Evolutionary conservation across 2,888 invertebrate species (phyloP).

Genomic region (Tinea trinotella): DNA sequence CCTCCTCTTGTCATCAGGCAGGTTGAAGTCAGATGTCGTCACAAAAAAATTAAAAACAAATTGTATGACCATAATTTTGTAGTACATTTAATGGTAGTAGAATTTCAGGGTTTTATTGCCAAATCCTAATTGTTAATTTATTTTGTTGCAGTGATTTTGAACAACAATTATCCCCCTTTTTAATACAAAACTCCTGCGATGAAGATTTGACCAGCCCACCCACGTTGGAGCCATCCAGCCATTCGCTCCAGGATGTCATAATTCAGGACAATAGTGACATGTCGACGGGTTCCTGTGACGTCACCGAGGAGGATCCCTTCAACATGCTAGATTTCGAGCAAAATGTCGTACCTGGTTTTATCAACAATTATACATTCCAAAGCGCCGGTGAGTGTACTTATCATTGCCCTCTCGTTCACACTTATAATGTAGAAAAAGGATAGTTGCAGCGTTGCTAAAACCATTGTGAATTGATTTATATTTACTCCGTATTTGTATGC

Average conservation of each 20-base stretch:
- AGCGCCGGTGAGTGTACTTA: slow-evolving; percentile 39
- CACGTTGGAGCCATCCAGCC: slow-evolving; percentile 42
- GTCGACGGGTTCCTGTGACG: slow-evolving; percentile 39
- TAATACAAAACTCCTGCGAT: slow-evolving; percentile 60
- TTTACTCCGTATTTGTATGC: no score
- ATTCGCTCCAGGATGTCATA: slow-evolving; percentile 44
- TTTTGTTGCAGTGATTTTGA: slow-evolving; percentile 59
- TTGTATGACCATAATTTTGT: no score
- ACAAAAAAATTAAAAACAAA: no score
- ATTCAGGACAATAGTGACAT: slow-evolving; percentile 44
- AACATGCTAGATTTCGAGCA: slow-evolving; percentile 58
- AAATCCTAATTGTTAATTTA: no score
- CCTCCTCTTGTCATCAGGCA: no score
- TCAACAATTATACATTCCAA: slow-evolving; percentile 58
- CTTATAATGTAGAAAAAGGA: no score
- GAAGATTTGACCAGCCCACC: slow-evolving; percentile 38
- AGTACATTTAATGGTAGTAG: no score
- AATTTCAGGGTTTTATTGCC: no score
- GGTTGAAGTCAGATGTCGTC: no score
- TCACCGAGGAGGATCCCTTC: slow-evolving; percentile 42
- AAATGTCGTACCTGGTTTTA: slow-evolving; percentile 59
- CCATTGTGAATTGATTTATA: no score
- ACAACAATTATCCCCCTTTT: slow-evolving; percentile 72
- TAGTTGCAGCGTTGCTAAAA: no score
- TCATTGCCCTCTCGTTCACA: no score